phyloP scores from a whole-genome alignment of 2,113 vertebrate species.

The Syngnathus typhle region DNA sequence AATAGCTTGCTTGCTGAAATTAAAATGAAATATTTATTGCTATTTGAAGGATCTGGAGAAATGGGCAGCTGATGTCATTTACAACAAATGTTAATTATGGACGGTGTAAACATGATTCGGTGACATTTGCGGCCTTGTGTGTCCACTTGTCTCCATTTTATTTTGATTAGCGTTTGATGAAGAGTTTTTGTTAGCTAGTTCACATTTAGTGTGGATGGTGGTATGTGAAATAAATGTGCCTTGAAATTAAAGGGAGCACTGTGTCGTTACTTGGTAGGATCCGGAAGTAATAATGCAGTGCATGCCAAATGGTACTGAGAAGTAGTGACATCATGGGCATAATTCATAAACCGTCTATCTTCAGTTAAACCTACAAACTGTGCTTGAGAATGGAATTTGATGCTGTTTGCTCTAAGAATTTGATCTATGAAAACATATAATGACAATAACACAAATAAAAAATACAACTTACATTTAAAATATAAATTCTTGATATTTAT shows the following conservation, averaged over 20 bases:
- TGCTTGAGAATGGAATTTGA: too few species aligned
- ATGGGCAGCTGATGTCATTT: not conserved
- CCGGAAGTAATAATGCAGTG: not conserved
- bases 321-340: slow-evolving; percentile 34
- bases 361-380: not conserved
- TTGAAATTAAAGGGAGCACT: slow-evolving; percentile 19
- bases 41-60: not conserved
- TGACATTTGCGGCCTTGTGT: slow-evolving; percentile 18
- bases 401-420: too few species aligned
- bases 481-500: too few species aligned
- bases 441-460: too few species aligned
- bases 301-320: not conserved
- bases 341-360: not conserved
- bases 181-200: slow-evolving; percentile 38
- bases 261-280: not conserved
- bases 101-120: slow-evolving; percentile 42
- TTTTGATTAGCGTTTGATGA: slow-evolving; percentile 27
- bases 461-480: too few species aligned
- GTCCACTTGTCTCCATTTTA: slow-evolving; percentile 6
- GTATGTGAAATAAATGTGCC: slow-evolving; percentile 57
- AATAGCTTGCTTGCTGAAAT: slow-evolving; percentile 3
- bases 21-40: not conserved
- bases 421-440: too few species aligned
- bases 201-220: slow-evolving; percentile 39
- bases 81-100: slow-evolving; percentile 13